phyloP scores from a whole-genome alignment of 2,797 vertebrate genomes.

The Miichthys miiuy region DNA sequence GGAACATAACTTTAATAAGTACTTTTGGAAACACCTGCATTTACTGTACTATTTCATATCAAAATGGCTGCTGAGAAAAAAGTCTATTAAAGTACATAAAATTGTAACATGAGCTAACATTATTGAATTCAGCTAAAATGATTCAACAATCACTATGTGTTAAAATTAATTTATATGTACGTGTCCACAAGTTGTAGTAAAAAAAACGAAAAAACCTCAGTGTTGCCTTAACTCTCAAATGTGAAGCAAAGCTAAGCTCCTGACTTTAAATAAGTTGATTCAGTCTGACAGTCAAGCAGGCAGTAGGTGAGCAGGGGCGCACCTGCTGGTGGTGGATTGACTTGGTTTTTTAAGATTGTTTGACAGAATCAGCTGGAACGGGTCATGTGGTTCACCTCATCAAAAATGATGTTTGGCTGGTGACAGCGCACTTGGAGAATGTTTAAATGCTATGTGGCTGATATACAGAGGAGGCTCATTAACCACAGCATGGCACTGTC shows the following conservation, averaged over 20 bases:
- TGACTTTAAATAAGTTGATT: slow-evolving; percentile 12
- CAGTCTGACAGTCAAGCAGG: slow-evolving; percentile 4
- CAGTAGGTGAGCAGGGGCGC: not conserved
- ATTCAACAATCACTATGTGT: not conserved
- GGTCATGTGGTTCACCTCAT: not conserved
- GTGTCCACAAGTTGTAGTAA: not conserved
- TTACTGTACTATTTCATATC: no score
- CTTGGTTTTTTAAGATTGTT: not conserved
- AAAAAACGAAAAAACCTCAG: not conserved
- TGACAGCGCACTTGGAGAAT: not conserved
- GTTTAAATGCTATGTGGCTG: not conserved
- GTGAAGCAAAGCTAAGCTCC: slow-evolving; percentile 1
- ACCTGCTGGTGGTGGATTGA: slow-evolving; percentile 3
- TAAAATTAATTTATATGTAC: not conserved
- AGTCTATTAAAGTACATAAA: not conserved
- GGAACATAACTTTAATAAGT: no score
- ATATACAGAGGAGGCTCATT: slow-evolving; percentile 10
- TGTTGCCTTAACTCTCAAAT: not conserved
- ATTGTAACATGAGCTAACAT: not conserved
- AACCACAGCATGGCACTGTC: not conserved
- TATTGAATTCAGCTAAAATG: no score
- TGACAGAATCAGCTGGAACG: not conserved
- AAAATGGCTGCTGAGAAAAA: no score
- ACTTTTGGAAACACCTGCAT: no score
- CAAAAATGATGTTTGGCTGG: slow-evolving; percentile 5